Conservation (phyloP, 2,888 invertebrate species). For the Zaprionus bogoriensis region DNA sequence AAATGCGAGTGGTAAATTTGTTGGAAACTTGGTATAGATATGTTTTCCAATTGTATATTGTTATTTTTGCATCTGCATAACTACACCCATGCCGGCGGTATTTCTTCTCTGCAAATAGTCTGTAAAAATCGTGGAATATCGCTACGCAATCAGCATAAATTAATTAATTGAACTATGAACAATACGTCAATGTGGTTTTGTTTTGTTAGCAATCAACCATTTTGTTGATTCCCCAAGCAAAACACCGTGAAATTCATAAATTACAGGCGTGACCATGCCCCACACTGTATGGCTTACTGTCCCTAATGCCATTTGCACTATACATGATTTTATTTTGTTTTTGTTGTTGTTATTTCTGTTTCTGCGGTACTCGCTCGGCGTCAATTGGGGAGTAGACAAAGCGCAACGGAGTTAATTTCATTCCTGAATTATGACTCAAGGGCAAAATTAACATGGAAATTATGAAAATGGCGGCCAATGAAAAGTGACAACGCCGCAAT, state of each 20-base stretch:
- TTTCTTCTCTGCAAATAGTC: background rate
- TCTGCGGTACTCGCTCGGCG: conserved; percentile 2
- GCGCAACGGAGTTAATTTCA: conserved; percentile 66
- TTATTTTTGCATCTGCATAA: too few relatives aligned
- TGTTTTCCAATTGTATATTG: too few relatives aligned
- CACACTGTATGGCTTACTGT: conserved; percentile 16
- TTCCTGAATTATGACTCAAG: conserved; percentile 73
- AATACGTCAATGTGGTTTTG: conserved; percentile 4
- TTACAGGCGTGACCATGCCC: conserved; percentile 18
- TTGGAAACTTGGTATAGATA: too few relatives aligned
- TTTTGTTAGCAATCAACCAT: background rate
- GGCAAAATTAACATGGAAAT: conserved; percentile 79
- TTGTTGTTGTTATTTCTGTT: background rate
- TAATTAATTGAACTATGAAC: conserved; percentile 18
- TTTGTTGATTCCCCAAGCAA: conserved; percentile 17
- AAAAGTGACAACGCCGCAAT: conserved; percentile 47
- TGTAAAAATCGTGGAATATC: background rate
- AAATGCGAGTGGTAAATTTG: too few relatives aligned
- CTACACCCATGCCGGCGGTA: background rate
- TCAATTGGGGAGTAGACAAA: conserved; percentile 26
- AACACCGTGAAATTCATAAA: conserved; percentile 34
- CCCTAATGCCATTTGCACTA: conserved; percentile 59
- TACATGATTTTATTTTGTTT: conserved; percentile 38
- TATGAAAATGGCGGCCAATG: conserved; percentile 63
- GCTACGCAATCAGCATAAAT: conserved; percentile 16